These are phyloP conservation scores for Melanchra persicariae DNA, from an alignment of 2,888 invertebrate species.

Conservation along the genomic window DNA sequence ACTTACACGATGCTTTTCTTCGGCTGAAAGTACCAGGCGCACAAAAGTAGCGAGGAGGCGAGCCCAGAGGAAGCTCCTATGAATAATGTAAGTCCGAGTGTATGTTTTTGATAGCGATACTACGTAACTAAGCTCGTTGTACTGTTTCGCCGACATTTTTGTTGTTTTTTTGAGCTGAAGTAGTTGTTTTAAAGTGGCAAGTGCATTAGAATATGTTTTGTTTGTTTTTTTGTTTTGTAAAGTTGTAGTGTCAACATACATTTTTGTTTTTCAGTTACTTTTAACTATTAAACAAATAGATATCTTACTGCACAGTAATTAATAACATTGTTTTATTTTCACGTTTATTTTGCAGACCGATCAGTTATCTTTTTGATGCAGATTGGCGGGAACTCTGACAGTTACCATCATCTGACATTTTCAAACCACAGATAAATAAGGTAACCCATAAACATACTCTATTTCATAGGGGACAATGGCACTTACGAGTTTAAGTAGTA, in stretches of 20 bases:
- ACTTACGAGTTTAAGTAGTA: too few relatives aligned
- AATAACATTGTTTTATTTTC: too few relatives aligned
- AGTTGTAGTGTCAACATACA: neutral
- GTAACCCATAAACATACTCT: too few relatives aligned
- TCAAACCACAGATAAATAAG: too few relatives aligned
- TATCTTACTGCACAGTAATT: too few relatives aligned
- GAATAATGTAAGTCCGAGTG: conserved; percentile 58
- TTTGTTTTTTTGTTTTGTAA: neutral
- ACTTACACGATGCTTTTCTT: conserved; percentile 39
- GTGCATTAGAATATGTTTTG: conserved; percentile 8
- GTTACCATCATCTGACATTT: too few relatives aligned
- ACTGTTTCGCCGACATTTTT: conserved; percentile 30
- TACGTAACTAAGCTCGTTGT: conserved; percentile 39
- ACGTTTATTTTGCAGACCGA: too few relatives aligned
- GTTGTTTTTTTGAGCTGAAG: conserved; percentile 8
- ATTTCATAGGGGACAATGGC: too few relatives aligned
- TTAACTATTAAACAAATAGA: too few relatives aligned
- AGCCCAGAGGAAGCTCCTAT: conserved; percentile 42
- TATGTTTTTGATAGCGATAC: conserved; percentile 58
- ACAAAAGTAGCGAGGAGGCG: conserved; percentile 22
- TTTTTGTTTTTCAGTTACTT: neutral
- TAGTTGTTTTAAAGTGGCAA: conserved; percentile 25
- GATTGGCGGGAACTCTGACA: too few relatives aligned
- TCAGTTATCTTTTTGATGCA: too few relatives aligned
- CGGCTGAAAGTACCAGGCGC: conserved; percentile 29